Evolutionary conservation across 2,888 invertebrate species (phyloP).

Genomic region (Drosophila eohydei): DNA sequence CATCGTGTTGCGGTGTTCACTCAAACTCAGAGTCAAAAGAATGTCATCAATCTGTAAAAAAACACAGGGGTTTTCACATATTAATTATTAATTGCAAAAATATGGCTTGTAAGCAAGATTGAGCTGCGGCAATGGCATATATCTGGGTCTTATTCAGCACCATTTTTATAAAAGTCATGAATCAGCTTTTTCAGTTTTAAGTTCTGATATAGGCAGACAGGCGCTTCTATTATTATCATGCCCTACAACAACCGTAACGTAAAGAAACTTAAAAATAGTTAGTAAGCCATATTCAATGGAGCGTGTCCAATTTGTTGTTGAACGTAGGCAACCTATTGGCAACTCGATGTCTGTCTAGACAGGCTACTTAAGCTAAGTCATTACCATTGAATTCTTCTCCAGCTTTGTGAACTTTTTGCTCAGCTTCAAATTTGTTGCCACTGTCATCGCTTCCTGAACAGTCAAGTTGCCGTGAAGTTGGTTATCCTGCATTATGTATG

Average conservation of each 20-base stretch:
- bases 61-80: not conserved
- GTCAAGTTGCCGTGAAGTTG: constrained; percentile 96
- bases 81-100: not conserved
- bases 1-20: constrained; percentile 95
- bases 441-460: constrained; percentile 97
- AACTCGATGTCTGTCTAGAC: constrained; percentile 3
- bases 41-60: constrained; percentile 94
- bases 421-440: constrained; percentile 95
- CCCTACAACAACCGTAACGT: not conserved
- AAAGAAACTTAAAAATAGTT: constrained; percentile 22
- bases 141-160: not conserved
- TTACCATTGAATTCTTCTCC: constrained; percentile 93
- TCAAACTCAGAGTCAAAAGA: constrained; percentile 93
- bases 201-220: not conserved
- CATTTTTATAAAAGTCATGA: not conserved
- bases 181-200: not conserved
- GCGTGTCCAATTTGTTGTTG: constrained; percentile 22
- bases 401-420: constrained; percentile 89
- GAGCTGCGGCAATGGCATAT: not conserved
- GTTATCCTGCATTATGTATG: constrained; percentile 98
- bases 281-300: constrained; percentile 17
- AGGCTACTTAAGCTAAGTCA: not conserved
- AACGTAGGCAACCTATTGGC: not conserved
- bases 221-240: not conserved
- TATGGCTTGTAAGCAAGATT: not conserved